phyloP scores from a whole-genome alignment of 2,113 vertebrate species.

The Tamias sibiricus region DNA sequence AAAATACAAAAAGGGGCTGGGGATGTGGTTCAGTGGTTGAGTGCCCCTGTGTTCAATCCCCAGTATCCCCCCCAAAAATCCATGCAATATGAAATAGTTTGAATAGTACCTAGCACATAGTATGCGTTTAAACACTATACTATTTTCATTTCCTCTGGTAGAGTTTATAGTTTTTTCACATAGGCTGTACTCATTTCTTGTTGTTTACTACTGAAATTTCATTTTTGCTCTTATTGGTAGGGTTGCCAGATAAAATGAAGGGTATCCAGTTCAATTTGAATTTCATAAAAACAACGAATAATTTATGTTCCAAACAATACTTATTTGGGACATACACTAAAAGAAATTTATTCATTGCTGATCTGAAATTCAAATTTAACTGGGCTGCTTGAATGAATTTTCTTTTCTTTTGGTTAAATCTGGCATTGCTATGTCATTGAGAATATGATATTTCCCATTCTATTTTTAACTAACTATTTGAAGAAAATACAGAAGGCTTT shows the following conservation, averaged over 20 bases:
- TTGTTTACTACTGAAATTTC: background rate
- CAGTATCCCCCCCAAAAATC: background rate
- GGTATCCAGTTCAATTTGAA: background rate
- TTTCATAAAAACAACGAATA: background rate
- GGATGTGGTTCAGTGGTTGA: no score
- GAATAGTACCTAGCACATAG: background rate
- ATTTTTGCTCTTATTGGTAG: background rate
- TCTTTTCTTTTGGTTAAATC: background rate
- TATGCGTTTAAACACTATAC: background rate
- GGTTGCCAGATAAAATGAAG: background rate
- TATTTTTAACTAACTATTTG: background rate
- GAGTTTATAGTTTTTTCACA: background rate
- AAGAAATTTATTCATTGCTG: conserved; percentile 11
- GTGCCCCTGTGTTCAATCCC: no score
- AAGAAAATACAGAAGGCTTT: background rate
- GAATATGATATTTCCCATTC: background rate
- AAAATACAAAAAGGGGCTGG: no score
- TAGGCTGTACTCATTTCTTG: background rate
- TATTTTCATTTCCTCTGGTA: background rate
- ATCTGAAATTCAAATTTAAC: conserved; percentile 1
- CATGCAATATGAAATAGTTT: background rate
- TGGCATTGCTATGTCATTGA: background rate
- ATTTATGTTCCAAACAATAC: background rate
- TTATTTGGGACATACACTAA: background rate
- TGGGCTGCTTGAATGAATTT: background rate